A percentile compares a stretch with the other conserved stretches of the same genome.
These are phyloP conservation scores for Tetramorium parvispinum DNA, from an alignment of 1,140 invertebrate genomes.

Conservation along the genomic window DNA sequence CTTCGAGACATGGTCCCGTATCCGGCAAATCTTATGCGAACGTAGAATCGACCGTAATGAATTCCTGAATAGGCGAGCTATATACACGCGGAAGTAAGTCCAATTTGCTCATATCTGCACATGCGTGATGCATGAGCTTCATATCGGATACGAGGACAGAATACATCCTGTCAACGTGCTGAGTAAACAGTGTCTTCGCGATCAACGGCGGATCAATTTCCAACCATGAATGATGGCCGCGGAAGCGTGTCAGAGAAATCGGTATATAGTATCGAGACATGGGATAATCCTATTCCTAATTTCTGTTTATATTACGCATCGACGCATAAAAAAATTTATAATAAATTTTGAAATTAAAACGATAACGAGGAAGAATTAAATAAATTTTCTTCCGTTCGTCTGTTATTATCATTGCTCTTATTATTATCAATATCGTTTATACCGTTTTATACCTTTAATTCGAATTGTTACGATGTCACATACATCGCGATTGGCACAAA, in stretches of 20 bases:
- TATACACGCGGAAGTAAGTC: slow-evolving; percentile 69
- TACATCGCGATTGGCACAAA: not conserved
- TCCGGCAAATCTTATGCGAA: slow-evolving; percentile 72
- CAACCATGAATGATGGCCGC: slow-evolving; percentile 32
- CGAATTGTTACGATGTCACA: not conserved
- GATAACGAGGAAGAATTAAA: not conserved
- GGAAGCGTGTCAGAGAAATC: slow-evolving; percentile 12
- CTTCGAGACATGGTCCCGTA: slow-evolving; percentile 56
- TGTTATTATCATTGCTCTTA: not conserved
- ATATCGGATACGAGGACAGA: slow-evolving; percentile 61
- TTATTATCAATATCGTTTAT: not conserved
- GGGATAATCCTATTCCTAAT: not conserved
- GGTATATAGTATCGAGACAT: not conserved
- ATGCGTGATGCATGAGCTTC: slow-evolving; percentile 5
- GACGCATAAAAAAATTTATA: not conserved
- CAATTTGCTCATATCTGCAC: slow-evolving; percentile 57
- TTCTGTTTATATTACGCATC: slow-evolving; percentile 1
- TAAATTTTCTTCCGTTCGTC: not conserved
- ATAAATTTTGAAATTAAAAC: not conserved
- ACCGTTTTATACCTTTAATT: not conserved
- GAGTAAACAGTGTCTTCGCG: slow-evolving; percentile 68
- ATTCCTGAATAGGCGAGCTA: slow-evolving; percentile 75
- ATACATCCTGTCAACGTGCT: slow-evolving; percentile 64
- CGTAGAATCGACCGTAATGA: slow-evolving; percentile 77
- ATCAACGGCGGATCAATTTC: slow-evolving; percentile 43